These are phyloP conservation scores for Cryptotermes secundus DNA, from an alignment of 1,140 invertebrate genomes.

Conservation along the genomic window DNA sequence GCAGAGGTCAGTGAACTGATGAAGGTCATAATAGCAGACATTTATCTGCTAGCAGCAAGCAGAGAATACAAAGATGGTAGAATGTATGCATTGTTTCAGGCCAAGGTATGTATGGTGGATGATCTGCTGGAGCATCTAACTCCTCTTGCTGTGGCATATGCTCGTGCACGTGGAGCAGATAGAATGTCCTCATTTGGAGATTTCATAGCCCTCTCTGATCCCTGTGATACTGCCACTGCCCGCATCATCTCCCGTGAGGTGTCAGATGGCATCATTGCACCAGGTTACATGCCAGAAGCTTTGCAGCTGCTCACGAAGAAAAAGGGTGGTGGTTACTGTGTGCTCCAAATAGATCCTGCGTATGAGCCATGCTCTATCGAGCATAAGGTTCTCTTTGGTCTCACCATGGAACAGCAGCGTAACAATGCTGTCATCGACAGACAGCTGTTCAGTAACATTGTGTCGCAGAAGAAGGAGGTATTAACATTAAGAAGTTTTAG, in stretches of 20 bases:
- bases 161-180: constrained; percentile 93
- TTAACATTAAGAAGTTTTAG: background rate
- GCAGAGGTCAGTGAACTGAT: too few species aligned
- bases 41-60: too few species aligned
- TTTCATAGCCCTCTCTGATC: constrained; percentile 92
- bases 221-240: constrained; percentile 84
- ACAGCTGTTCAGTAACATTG: constrained; percentile 80
- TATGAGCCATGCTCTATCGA: constrained; percentile 83
- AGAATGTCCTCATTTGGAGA: constrained; percentile 99
- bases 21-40: too few species aligned
- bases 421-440: constrained; percentile 86
- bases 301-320: constrained; percentile 91
- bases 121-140: constrained; percentile 75
- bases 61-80: too few species aligned
- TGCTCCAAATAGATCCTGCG: constrained; percentile 86
- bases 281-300: constrained; percentile 82
- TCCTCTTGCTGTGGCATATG: constrained; percentile 92
- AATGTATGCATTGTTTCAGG: constrained; percentile 52
- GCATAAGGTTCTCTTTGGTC: constrained; percentile 84
- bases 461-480: constrained; percentile 44
- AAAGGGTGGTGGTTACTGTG: constrained; percentile 91
- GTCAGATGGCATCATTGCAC: constrained; percentile 96
- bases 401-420: constrained; percentile 87
- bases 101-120: constrained; percentile 90
- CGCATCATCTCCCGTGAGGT: constrained; percentile 74